Evolutionary conservation across 2,888 invertebrate species (phyloP), one percentile per base, ranked within the genome.

Genomic region (Balanococcus diminutus): DNA sequence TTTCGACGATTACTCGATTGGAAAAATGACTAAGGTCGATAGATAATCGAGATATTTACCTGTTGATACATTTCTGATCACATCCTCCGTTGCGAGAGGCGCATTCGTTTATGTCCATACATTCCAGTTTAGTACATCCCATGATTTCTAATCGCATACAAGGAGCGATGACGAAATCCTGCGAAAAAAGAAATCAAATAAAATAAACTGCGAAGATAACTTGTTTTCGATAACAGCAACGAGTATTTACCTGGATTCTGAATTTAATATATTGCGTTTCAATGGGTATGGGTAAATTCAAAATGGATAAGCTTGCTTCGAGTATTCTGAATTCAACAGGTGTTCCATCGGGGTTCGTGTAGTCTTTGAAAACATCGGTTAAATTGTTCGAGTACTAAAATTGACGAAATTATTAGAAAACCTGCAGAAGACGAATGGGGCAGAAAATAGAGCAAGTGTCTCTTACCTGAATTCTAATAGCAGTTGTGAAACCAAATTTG

Each of bases 101-200:
- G 89, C 97, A 98, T 89, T 98, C 97, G 89, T 98, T 97, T 75
- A 96, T 92, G 89, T 98, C 97, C 19, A 93, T 92, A 89, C 97
- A 98, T 89, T 97, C 97, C 88, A 97, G 91, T 88, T 97, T 92
- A 0, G 96, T 95, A 89, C 97, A 97, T 22, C 97, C 97, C 96
- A 97, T 97, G 51, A 97, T 92, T 92, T 97, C 97, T 87, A 97
- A 90, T 90, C 96, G 95, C 87, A 97, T 91, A 89, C 97, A 98
- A 0, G 97, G 97, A 0, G 96, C 96, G 8, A 94, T 94, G 0
- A 95, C 94, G 89, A 95, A 97, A 89, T 96, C 96, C 91, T 95
- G 93, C 25, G 16, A 79, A 32, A 2, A n/a, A n/a, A n/a, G 9
- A 79, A 36, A 79, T 67, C 28, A 28, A 72, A 8, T 36, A 32